A percentile compares a stretch with the other conserved stretches of the same genome.
phyloP scores from a whole-genome alignment of 2,113 vertebrate species.

The Toxotes jaculatrix region DNA sequence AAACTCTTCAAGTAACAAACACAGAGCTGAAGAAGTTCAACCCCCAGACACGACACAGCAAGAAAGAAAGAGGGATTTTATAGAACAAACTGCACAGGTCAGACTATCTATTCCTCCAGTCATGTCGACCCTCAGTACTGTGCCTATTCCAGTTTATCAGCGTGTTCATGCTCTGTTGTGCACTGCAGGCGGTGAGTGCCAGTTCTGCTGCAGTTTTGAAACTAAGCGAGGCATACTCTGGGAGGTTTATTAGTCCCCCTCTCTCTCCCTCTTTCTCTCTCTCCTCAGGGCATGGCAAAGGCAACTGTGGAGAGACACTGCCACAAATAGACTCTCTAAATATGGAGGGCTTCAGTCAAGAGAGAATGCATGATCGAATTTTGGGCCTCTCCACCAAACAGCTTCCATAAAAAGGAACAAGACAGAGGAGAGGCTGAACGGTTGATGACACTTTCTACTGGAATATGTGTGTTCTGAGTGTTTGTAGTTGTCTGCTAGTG shows the following conservation, averaged over 20 bases:
- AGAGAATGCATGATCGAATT: conserved; percentile 73
- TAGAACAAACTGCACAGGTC: conserved; percentile 30
- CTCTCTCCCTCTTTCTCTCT: conserved; percentile 4
- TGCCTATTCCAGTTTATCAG: conserved; percentile 46
- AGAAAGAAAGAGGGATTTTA: neutral
- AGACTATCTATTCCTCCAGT: conserved; percentile 34
- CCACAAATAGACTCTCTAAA: conserved; percentile 83
- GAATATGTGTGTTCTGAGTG: conserved; percentile 39
- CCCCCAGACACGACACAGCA: neutral
- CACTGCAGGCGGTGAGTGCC: conserved; percentile 64
- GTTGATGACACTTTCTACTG: conserved; percentile 40
- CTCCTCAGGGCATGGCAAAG: conserved; percentile 75
- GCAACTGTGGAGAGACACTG: conserved; percentile 72
- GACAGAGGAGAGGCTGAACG: conserved; percentile 48
- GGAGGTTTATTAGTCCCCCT: conserved; percentile 71
- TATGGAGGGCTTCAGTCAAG: conserved; percentile 72
- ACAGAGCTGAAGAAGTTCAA: neutral
- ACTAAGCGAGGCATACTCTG: conserved; percentile 72
- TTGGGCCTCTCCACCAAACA: conserved; percentile 65
- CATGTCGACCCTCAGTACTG: conserved; percentile 30
- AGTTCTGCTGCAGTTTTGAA: conserved; percentile 72
- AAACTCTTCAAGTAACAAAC: neutral
- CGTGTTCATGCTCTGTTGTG: conserved; percentile 55
- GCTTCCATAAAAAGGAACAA: conserved; percentile 62
- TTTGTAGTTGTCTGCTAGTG: conserved; percentile 8